These are phyloP conservation scores for Rosalia funebris DNA, from an alignment of 2,888 invertebrate genomes.

Conservation along the genomic window DNA sequence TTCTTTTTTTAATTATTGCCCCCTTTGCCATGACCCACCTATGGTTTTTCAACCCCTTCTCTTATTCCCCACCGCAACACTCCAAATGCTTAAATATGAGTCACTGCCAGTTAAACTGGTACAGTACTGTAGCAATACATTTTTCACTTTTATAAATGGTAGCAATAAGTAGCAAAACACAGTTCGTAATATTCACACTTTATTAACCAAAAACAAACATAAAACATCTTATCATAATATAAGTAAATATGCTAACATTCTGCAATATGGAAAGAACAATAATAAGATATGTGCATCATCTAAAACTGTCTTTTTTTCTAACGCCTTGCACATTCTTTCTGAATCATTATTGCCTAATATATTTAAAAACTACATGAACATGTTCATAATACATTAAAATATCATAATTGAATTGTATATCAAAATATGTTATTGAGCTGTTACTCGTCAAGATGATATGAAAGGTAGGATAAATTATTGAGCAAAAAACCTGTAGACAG, in stretches of 20 bases:
- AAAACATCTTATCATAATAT: constrained; percentile 59
- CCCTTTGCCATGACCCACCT: too few species aligned
- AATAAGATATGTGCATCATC: constrained; percentile 62
- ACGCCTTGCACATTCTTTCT: constrained; percentile 44
- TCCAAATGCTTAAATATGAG: too few species aligned
- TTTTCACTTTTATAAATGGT: too few species aligned
- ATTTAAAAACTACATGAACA: constrained; percentile 50
- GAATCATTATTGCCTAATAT: constrained; percentile 51
- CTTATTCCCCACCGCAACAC: too few species aligned
- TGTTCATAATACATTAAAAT: constrained; percentile 53
- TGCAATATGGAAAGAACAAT: constrained; percentile 63
- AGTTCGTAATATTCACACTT: constrained; percentile 61
- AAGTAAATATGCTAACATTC: constrained; percentile 63
- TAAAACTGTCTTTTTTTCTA: constrained; percentile 60
- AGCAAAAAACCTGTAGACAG: constrained; percentile 45
- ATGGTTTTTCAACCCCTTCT: too few species aligned
- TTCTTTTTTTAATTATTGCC: too few species aligned
- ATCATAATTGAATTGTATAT: constrained; percentile 52
- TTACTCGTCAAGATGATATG: constrained; percentile 53
- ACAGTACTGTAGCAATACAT: too few species aligned
- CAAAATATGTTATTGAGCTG: constrained; percentile 55
- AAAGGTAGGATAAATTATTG: constrained; percentile 40
- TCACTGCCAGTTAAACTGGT: too few species aligned
- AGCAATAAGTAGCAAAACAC: constrained; percentile 3
- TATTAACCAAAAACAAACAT: constrained; percentile 63